phyloP scores from a whole-genome alignment of 2,797 vertebrate species.

The Rhinatrema bivittatum region DNA sequence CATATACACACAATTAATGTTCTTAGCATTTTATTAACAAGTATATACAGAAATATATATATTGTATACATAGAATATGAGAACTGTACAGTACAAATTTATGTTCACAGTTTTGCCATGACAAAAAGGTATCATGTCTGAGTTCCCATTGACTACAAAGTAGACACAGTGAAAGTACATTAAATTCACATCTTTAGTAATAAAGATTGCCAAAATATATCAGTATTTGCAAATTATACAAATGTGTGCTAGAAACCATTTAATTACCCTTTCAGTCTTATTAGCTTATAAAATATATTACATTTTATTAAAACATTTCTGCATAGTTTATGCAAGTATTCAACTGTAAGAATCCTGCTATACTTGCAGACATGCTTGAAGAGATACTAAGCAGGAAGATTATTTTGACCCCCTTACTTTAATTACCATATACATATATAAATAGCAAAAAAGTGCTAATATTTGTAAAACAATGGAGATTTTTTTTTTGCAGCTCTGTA shows the following conservation, averaged over 20 bases:
- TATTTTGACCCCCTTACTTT: slow-evolving; percentile 53
- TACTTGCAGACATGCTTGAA: slow-evolving; percentile 45
- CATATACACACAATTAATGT: slow-evolving; percentile 31
- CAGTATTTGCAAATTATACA: slow-evolving; percentile 62
- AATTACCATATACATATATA: slow-evolving; percentile 49
- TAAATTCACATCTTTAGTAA: slow-evolving; percentile 74
- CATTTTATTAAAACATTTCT: slow-evolving; percentile 66
- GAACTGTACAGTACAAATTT: slow-evolving; percentile 83
- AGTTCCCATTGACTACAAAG: slow-evolving; percentile 83
- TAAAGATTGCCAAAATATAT: slow-evolving; percentile 74
- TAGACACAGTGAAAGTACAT: slow-evolving; percentile 68
- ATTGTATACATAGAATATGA: slow-evolving; percentile 66
- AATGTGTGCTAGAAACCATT: slow-evolving; percentile 78
- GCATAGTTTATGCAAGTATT: slow-evolving; percentile 69
- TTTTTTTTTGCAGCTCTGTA: slow-evolving; percentile 41
- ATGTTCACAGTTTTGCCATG: slow-evolving; percentile 86
- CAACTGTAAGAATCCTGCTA: slow-evolving; percentile 55
- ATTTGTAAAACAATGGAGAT: slow-evolving; percentile 47
- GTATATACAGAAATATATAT: no score
- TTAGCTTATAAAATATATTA: slow-evolving; percentile 79
- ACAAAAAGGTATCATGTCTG: slow-evolving; percentile 76
- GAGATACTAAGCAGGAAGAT: slow-evolving; percentile 56
- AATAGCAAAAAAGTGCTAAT: slow-evolving; percentile 55
- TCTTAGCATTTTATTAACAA: slow-evolving; percentile 82
- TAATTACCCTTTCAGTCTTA: slow-evolving; percentile 78